Conservation (phyloP, 2,888 invertebrate genomes). For the Luperina testacea region DNA sequence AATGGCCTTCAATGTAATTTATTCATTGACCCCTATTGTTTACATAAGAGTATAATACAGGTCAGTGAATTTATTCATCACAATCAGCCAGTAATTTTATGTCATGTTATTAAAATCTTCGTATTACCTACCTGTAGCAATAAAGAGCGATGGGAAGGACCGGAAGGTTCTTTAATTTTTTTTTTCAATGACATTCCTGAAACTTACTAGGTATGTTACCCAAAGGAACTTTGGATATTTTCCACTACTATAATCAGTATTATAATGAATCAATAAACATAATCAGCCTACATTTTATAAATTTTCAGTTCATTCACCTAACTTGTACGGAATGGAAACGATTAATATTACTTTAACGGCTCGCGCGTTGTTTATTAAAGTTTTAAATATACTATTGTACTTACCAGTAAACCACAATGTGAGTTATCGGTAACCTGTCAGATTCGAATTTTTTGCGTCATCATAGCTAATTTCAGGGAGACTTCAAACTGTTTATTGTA, state of each 20-base stretch:
- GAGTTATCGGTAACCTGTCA: conserved; percentile 17
- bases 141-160: not conserved
- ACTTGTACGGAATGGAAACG: not conserved
- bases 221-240: not conserved
- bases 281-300: not conserved
- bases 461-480: not conserved
- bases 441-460: not conserved
- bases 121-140: not conserved
- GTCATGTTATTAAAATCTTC: not conserved
- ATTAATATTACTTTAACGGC: not conserved
- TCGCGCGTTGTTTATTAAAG: conserved; percentile 7
- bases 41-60: too few relatives aligned
- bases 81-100: conserved; percentile 6
- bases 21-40: too few relatives aligned
- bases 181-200: not conserved
- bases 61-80: not conserved
- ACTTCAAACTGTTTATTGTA: not conserved
- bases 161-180: not conserved
- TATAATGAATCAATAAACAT: too few relatives aligned
- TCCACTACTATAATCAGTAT: not conserved
- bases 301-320: not conserved
- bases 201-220: not conserved
- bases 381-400: not conserved
- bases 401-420: conserved; percentile 16
- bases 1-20: not conserved